Conservation (phyloP, 2,888 invertebrate species). For the Lepidochitona cinerea region DNA sequence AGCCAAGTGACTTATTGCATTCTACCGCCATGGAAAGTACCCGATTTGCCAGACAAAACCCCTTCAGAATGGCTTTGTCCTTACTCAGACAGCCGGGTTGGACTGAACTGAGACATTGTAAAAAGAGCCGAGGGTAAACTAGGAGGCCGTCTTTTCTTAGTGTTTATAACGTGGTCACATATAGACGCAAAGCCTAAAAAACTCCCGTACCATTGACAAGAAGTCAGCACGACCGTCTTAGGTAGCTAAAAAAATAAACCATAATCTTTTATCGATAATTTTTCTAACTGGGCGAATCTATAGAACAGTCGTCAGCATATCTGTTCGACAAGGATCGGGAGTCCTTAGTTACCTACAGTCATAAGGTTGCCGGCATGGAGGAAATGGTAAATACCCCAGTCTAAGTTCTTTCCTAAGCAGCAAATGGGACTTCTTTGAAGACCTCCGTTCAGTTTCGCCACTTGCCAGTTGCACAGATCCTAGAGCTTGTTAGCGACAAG, state of each 20-base stretch:
- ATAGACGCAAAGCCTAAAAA: too few species aligned
- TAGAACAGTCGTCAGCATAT: neutral
- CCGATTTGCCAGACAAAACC: slow-evolving; percentile 8
- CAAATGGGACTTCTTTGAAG: too few species aligned
- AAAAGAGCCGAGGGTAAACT: neutral
- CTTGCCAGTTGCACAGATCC: too few species aligned
- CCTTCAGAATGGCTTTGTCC: neutral
- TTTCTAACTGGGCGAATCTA: neutral
- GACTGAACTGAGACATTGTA: neutral
- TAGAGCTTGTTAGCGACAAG: neutral
- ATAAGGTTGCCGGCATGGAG: neutral
- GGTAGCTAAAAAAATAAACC: neutral
- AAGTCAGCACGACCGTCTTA: too few species aligned
- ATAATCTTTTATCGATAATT: slow-evolving; percentile 7
- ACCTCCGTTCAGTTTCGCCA: too few species aligned
- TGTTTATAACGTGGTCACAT: too few species aligned
- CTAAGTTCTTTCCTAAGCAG: too few species aligned
- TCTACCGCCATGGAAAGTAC: slow-evolving; percentile 2
- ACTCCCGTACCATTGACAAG: too few species aligned
- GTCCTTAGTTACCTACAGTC: neutral
- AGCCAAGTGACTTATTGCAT: slow-evolving; percentile 7
- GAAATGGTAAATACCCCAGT: too few species aligned
- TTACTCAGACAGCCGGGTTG: neutral
- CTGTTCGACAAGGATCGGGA: neutral
- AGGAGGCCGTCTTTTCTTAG: too few species aligned